These are phyloP conservation scores for Dolichallabes microphthalmus DNA, from an alignment of 2,113 vertebrate species.

Conservation along the genomic window DNA sequence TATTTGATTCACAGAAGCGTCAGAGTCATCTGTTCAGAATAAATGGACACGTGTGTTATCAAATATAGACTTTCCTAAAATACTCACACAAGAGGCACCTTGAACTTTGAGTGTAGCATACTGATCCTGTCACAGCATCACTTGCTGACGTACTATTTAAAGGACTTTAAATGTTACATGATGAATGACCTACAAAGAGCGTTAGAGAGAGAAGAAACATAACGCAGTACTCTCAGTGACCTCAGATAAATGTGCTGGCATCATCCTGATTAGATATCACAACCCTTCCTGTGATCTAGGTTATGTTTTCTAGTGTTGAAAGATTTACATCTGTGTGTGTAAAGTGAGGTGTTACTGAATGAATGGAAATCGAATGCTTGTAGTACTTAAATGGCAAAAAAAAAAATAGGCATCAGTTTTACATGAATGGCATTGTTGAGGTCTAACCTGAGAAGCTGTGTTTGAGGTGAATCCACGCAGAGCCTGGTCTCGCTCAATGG, in stretches of 20 bases:
- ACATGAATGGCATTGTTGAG: neutral
- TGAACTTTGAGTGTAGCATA: constrained; percentile 48
- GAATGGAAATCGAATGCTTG: constrained; percentile 3
- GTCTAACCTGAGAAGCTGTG: constrained; percentile 38
- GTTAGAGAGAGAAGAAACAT: constrained; percentile 25
- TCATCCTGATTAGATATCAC: constrained; percentile 22
- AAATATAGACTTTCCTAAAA: constrained; percentile 32
- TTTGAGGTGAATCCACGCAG: constrained; percentile 36
- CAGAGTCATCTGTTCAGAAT: constrained; percentile 15
- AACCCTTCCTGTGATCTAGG: neutral
- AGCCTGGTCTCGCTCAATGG: constrained; percentile 70
- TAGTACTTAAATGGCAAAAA: neutral
- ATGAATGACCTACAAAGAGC: constrained; percentile 40
- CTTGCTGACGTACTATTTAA: constrained; percentile 47
- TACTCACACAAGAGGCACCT: constrained; percentile 7
- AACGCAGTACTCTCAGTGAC: constrained; percentile 6
- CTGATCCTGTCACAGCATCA: constrained; percentile 40
- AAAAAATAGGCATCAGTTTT: neutral
- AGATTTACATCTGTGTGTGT: neutral
- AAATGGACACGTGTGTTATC: neutral
- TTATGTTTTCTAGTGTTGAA: constrained; percentile 8
- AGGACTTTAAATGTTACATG: constrained; percentile 40
- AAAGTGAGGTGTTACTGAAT: neutral
- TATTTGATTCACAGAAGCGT: neutral
- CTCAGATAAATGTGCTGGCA: constrained; percentile 31